Base-by-base conservation (phyloP, 2,797 vertebrate genomes). In the Anisognathus igniventris region DNA sequence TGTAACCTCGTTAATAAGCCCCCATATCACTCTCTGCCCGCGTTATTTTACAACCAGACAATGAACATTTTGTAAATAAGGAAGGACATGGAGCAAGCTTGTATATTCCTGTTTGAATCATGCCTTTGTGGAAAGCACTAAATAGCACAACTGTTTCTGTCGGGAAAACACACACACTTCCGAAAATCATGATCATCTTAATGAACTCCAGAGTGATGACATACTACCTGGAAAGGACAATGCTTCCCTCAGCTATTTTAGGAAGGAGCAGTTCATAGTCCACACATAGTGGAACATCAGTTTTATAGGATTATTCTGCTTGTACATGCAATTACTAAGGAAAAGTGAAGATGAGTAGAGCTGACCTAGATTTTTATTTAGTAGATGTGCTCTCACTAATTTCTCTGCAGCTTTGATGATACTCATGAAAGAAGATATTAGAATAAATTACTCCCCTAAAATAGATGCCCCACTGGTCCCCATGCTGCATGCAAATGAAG, bases 321-420 rank as follows among this genome's bases (percentile, higher is more conserved):
- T 93, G 91, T 83, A 94, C 39, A 91, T 84, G 82, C 91, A 93
- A 95, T 92, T 95, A 92, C 61, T 66, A 88, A 88, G 61, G 72
- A 92, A 83, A 91, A 96, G 84, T 80, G 72, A 91, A 95, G 92
- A 92, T 0, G 20, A 57, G 73, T 86, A 70, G 66, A 88, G 82
- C 82, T 96, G 96, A 97, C 95, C 95, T 96, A 97, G 85, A 96
- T 97, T 96, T 93, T 92, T 92, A 93, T 91, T 97, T 93, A 73
- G 81, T 54, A 84, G 89, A 95, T 88, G 91, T 78, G 89, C 92
- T 93, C 94, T 94, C 74, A 78, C 70, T 94, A 90, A 97, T 96
- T 95, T 96, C 79, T 58, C 68, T 45, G 62, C 81, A 93, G 89
- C 93, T 96, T 97, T 96, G 91, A 96, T 96, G 95, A 96, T 73